Evolutionary conservation across 2,113 vertebrate genomes (phyloP).

Genomic region (Saguinus imperator): DNA sequence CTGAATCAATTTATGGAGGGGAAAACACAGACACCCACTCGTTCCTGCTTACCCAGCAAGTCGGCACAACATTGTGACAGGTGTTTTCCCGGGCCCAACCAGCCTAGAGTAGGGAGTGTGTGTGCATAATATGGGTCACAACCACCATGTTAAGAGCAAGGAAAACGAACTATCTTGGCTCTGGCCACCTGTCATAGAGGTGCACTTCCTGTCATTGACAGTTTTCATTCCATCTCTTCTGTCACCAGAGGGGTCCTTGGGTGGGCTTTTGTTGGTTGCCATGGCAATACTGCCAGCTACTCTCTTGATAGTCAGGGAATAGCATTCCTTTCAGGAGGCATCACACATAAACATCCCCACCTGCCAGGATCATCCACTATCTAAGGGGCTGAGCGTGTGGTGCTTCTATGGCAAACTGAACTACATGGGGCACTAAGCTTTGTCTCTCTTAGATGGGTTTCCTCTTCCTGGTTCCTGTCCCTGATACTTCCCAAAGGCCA

Average conservation of each 20-base stretch:
- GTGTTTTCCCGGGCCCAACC: slow-evolving; percentile 61
- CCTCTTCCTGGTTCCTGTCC: neutral
- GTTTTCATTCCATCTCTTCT: neutral
- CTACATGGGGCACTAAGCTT: neutral
- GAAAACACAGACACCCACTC: slow-evolving; percentile 71
- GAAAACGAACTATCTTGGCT: slow-evolving; percentile 30
- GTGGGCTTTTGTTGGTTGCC: slow-evolving; percentile 47
- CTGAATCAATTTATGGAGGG: slow-evolving; percentile 64
- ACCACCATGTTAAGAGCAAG: neutral
- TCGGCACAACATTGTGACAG: slow-evolving; percentile 72
- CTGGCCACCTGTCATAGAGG: neutral
- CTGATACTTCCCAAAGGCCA: neutral
- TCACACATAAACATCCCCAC: neutral
- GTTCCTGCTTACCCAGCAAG: slow-evolving; percentile 70
- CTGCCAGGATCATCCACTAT: neutral
- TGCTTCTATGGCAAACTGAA: neutral
- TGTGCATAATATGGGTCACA: neutral
- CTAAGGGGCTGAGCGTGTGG: neutral
- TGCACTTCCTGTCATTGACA: neutral
- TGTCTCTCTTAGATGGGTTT: neutral
- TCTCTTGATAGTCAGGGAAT: slow-evolving; percentile 4
- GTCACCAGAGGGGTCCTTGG: slow-evolving; percentile 8
- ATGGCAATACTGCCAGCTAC: slow-evolving; percentile 37
- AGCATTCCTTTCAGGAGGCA: neutral
- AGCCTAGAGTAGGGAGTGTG: neutral